Conservation (phyloP, 1,140 invertebrate species). For the Pantala flavescens region DNA sequence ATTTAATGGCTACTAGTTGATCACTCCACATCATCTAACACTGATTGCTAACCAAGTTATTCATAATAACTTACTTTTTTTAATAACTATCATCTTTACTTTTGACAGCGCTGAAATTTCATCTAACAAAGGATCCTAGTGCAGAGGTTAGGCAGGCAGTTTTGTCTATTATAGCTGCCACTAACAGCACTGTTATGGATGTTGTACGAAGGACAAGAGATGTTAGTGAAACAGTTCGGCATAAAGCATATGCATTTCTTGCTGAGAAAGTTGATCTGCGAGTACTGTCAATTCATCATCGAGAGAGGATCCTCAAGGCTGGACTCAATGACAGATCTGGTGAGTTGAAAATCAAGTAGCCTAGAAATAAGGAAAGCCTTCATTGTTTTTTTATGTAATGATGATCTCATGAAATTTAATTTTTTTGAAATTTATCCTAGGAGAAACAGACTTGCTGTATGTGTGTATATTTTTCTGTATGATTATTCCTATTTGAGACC, state of each 20-base stretch:
- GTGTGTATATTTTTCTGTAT: not conserved
- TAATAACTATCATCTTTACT: no score
- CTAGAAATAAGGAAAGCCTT: not conserved
- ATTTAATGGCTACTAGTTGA: no score
- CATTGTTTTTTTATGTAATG: not conserved
- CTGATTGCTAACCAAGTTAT: no score
- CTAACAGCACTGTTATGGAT: not conserved
- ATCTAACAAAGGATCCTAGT: not conserved
- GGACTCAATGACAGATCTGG: not conserved
- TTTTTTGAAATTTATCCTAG: no score
- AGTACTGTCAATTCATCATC: not conserved
- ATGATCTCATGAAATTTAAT: not conserved
- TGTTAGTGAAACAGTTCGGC: not conserved
- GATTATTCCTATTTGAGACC: not conserved
- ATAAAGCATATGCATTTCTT: not conserved
- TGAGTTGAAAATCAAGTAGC: not conserved
- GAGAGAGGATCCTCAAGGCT: not conserved
- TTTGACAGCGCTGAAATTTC: slow-evolving; percentile 19
- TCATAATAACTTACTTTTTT: no score
- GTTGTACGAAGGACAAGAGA: not conserved
- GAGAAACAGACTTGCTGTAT: no score
- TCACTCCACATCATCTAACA: no score
- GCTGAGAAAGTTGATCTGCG: not conserved
- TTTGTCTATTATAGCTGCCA: not conserved
- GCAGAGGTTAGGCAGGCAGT: not conserved